Evolutionary conservation across 2,113 vertebrate species (phyloP).

Genomic region (Grammomys surdaster): DNA sequence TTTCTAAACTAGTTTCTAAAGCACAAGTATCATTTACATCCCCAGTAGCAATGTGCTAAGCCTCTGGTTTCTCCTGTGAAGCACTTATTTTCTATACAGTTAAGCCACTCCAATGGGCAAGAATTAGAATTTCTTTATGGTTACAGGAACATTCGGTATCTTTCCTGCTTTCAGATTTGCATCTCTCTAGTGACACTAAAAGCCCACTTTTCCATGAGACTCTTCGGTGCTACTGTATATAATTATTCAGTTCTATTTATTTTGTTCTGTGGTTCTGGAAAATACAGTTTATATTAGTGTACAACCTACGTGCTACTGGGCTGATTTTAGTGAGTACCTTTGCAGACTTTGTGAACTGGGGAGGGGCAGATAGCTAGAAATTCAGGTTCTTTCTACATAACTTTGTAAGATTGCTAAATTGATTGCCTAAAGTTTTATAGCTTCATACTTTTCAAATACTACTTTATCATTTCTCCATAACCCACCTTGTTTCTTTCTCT

Average conservation of each 20-base stretch:
- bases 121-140: background rate
- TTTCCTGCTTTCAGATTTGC: background rate
- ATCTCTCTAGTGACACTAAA: background rate
- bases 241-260: background rate
- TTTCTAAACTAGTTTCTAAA: background rate
- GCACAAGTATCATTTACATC: background rate
- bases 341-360: background rate
- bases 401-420: conserved; percentile 27
- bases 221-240: background rate
- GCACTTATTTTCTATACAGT: background rate
- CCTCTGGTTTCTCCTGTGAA: background rate
- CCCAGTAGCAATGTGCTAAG: background rate
- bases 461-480: background rate
- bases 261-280: background rate
- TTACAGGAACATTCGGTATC: background rate
- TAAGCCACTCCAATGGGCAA: background rate
- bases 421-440: conserved; percentile 21
- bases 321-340: conserved; percentile 32
- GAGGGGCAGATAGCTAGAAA: background rate
- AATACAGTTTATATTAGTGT: conserved; percentile 9
- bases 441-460: background rate
- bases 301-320: background rate
- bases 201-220: background rate
- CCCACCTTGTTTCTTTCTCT: too few species aligned
- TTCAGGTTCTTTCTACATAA: background rate